Evolutionary conservation across 2,113 vertebrate genomes (phyloP), one percentile per base, ranked within the genome.

Genomic region (Elephas maximus): DNA sequence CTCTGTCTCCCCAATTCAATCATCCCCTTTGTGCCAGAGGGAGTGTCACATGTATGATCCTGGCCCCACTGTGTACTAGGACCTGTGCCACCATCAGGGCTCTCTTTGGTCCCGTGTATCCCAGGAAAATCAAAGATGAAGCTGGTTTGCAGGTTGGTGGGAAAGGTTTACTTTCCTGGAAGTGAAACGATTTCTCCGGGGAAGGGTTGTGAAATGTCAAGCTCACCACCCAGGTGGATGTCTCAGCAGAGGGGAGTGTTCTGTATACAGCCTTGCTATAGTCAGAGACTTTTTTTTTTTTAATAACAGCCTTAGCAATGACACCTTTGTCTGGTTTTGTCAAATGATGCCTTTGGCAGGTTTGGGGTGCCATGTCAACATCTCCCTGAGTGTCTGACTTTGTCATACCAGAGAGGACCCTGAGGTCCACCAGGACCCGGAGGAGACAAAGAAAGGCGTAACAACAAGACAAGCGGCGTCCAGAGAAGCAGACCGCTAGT

Each of bases 1-100:
- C 60, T 83, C 44, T 77, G 69, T 88, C 53, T 57, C 33, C 48
- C 44, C 48, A 0, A 1, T 2, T 51, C 8, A 65, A 23, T 4
- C 0, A 1, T n/a, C 20, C 41, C 23, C 45, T 76, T 80, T 0
- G 0, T n/a, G 28, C 24, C 0, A 33, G 0, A n/a, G 23, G 67
- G 78, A 15, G 51, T 53, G 9, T 17, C 48, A 60, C 8, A 1
- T 1, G 2, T 60, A 3, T 45, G 62, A 44, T 12, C 44, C 30
- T 7, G 51, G 28, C 15, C 63, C 51, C 24, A 6, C 9, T 10
- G 1, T 33, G 41, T 44, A 24, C 30, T 41, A 30, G 45, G 14
- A 41, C 37, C 7, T 2, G 23, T 7, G 9, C 48, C 41, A 33
- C 44, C n/a, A 2, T 53, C n/a, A 12, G 57, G 15, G 44, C 45